Evolutionary conservation across 1,140 invertebrate species (phyloP).

Genomic region (Mylabris phalerata): DNA sequence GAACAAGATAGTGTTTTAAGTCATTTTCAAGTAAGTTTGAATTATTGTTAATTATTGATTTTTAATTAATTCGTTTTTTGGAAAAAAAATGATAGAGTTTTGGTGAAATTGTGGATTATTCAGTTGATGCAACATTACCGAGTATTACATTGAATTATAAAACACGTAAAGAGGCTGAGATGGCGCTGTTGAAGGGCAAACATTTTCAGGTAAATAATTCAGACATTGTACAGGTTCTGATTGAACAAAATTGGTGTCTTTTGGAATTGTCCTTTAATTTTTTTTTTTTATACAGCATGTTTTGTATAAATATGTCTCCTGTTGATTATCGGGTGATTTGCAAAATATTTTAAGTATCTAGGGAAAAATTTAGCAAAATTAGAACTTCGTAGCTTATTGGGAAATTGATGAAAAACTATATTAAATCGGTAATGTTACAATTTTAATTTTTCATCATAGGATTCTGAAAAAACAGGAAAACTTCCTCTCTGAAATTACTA

Average conservation of each 20-base stretch:
- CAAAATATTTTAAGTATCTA: too few relatives aligned
- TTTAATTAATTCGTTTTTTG: neutral
- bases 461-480: too few relatives aligned
- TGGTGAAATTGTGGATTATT: conserved; percentile 63
- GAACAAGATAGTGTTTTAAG: conserved; percentile 61
- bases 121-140: conserved; percentile 57
- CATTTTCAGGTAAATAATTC: conserved; percentile 50
- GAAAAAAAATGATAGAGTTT: conserved; percentile 49
- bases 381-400: too few relatives aligned
- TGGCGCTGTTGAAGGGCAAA: conserved; percentile 57
- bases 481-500: too few relatives aligned
- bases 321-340: too few relatives aligned
- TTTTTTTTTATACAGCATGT: conserved; percentile 1
- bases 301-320: too few relatives aligned
- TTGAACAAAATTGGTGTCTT: neutral
- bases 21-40: conserved; percentile 61
- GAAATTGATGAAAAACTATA: too few relatives aligned
- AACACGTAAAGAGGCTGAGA: conserved; percentile 66
- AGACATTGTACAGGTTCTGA: neutral
- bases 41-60: neutral
- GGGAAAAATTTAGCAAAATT: too few relatives aligned
- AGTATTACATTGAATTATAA: conserved; percentile 65
- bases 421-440: too few relatives aligned
- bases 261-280: neutral
- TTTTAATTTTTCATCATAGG: too few relatives aligned